Evolutionary conservation across 2,797 vertebrate genomes (phyloP), one percentile per base, ranked within the genome.

Genomic region (Pempheris klunzingeri): DNA sequence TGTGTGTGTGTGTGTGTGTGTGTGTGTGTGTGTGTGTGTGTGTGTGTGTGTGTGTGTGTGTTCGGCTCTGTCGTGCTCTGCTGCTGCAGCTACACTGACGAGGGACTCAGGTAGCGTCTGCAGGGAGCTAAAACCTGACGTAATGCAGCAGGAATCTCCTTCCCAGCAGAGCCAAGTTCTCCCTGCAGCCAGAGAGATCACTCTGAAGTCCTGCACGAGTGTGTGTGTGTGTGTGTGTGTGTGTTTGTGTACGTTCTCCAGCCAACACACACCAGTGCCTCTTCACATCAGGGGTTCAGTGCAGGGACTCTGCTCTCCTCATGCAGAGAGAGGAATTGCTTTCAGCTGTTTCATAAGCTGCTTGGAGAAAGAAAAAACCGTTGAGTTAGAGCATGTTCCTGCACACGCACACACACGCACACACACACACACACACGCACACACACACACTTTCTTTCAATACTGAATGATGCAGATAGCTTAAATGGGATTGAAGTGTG

Each of bases 101-200:
- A 71, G 69, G 65, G 77, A 77, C 74, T 85, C 90, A 74, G 90
- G 92, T 90, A 91, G 81, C 39, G 73, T 83, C 89, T 83, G 80
- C 81, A 86, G 90, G 84, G 82, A 90, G 73, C 81, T 73, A 15
- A 75, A 76, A 28, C 39, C 78, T 92, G 91, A 94, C 87, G 91
- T 94, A 93, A 94, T 94, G 91, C 91, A 71, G 65, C 77, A 91
- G 90, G 93, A 95, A 94, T 95, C 90, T 93, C 90, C 83, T 63
- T 86, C 78, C 71, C 87, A 80, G 80, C 82, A 82, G 71, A 91
- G 87, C 86, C 81, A 88, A 85, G 87, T 77, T 88, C 88, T 78
- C 86, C 62, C 80, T 85, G 83, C 87, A 89, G 88, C 90, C 88
- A 82, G 73, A 53, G 71, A 80, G 71, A 82, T 86, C 76, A 64